A percentile compares a stretch with the other conserved stretches of the same genome.
Conservation (phyloP, 2,113 vertebrate species). For the Mus musculus region DNA sequence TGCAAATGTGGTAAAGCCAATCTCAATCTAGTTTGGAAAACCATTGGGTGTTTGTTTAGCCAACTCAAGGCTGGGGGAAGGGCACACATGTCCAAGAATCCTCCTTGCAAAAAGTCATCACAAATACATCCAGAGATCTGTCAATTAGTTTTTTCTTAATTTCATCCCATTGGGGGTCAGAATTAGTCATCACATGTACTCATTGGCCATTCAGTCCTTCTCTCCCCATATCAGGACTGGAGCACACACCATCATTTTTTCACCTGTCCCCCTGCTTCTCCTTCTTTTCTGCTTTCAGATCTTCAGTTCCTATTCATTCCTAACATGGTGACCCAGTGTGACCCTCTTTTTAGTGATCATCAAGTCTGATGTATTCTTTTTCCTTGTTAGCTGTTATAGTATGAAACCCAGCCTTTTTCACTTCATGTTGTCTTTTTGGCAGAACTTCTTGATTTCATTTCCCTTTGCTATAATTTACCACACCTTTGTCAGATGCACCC, state of each 20-base stretch:
- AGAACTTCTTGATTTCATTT: not conserved
- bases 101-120: not conserved
- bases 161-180: not conserved
- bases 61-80: no score
- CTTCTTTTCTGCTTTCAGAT: not conserved
- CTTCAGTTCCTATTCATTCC: not conserved
- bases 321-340: not conserved
- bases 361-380: not conserved
- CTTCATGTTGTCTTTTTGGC: not conserved
- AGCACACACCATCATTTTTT: not conserved
- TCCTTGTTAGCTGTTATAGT: not conserved
- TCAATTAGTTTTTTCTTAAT: not conserved
- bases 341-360: not conserved
- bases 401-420: not conserved
- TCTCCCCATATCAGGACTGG: not conserved
- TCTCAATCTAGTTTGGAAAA: no score
- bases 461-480: not conserved
- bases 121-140: no score
- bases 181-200: not conserved
- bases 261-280: no score
- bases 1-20: no score
- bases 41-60: no score
- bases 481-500: not conserved
- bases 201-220: not conserved
- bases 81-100: not conserved